Evolutionary conservation across 2,888 invertebrate genomes (phyloP).

Genomic region (Drosophila melanosoma): DNA sequence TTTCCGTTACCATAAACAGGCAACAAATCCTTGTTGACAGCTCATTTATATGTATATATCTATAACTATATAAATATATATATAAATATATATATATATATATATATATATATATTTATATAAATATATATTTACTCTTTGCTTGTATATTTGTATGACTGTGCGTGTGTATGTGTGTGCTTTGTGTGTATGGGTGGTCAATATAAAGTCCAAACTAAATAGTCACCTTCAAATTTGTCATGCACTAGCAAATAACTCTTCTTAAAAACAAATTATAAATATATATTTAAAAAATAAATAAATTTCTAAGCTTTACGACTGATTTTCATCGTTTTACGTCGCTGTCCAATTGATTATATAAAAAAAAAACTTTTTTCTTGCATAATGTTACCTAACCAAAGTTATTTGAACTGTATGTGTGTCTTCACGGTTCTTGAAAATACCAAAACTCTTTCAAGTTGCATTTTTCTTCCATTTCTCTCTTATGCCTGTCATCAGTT

Average conservation of each 20-base stretch:
- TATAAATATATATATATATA: conserved; percentile 13
- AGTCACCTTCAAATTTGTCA: conserved; percentile 41
- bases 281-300: not conserved
- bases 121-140: conserved; percentile 3
- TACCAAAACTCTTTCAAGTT: conserved; percentile 35
- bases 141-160: conserved; percentile 10
- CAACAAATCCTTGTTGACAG: conserved; percentile 70
- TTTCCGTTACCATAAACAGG: conserved; percentile 46
- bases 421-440: conserved; percentile 39
- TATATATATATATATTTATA: conserved; percentile 14
- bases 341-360: conserved; percentile 30
- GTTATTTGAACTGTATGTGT: conserved; percentile 47
- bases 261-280: conserved; percentile 8
- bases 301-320: conserved; percentile 17
- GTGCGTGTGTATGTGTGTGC: conserved; percentile 15
- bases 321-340: conserved; percentile 44
- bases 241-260: conserved; percentile 30
- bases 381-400: conserved; percentile 18
- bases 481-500: conserved; percentile 54
- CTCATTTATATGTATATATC: conserved; percentile 55
- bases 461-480: conserved; percentile 49
- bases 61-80: not conserved
- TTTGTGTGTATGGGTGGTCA: conserved; percentile 19
- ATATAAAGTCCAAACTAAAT: conserved; percentile 32
- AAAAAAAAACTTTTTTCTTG: conserved; percentile 14